A percentile compares a stretch with the other conserved stretches of the same genome.
Evolutionary conservation across 2,797 vertebrate species (phyloP).

Genomic region (Argentina silus): DNA sequence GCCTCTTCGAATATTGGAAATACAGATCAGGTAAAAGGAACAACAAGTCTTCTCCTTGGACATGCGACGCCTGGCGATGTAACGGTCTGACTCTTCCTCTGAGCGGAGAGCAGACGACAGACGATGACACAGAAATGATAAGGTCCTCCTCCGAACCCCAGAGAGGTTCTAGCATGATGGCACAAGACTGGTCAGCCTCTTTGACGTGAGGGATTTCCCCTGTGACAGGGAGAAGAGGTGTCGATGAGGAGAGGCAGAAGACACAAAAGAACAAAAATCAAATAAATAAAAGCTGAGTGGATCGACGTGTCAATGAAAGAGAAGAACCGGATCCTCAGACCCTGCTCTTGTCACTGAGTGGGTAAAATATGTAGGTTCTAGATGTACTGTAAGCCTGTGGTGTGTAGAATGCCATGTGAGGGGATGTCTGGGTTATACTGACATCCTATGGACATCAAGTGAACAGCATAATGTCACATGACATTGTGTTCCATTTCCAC

Average conservation of each 20-base stretch:
- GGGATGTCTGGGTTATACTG: conserved; percentile 5
- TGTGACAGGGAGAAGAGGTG: conserved; percentile 70
- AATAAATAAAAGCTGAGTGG: not conserved
- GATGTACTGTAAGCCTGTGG: no score
- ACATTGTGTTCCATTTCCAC: not conserved
- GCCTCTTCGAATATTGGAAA: conserved; percentile 66
- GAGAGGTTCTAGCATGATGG: conserved; percentile 87
- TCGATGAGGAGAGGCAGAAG: conserved; percentile 4
- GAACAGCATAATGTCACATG: not conserved
- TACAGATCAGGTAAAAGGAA: conserved; percentile 72
- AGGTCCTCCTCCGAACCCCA: conserved; percentile 61
- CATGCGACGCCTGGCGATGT: conserved; percentile 89
- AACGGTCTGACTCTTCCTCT: conserved; percentile 65
- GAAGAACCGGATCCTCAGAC: not conserved
- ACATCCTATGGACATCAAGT: conserved; percentile 7
- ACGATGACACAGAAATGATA: conserved; percentile 67
- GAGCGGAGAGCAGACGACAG: conserved; percentile 55
- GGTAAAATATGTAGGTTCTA: not conserved
- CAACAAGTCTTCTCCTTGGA: conserved; percentile 82
- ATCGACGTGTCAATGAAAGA: no score
- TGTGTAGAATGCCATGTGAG: no score
- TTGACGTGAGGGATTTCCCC: conserved; percentile 87
- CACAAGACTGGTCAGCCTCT: conserved; percentile 90
- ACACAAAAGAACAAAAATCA: conserved; percentile 2
- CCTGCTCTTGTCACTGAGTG: not conserved